Conservation (phyloP, 2,797 vertebrate species). For the Esox lucius region DNA sequence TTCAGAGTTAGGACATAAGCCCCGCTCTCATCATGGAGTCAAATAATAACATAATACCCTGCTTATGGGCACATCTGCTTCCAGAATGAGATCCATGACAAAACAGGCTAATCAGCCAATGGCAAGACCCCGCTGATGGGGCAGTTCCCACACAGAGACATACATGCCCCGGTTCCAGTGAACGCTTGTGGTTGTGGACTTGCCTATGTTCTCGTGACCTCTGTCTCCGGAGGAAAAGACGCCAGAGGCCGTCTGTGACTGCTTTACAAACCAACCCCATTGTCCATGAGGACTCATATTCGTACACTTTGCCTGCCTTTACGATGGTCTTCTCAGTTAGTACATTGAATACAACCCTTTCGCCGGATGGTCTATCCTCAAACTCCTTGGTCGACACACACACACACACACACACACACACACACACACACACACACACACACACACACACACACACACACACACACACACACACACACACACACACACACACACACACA, state of each 20-base stretch:
- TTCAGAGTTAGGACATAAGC: too few species aligned
- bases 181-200: background rate
- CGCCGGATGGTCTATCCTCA: background rate
- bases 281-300: background rate
- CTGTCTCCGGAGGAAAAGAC: background rate
- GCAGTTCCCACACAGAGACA: too few species aligned
- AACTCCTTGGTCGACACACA: background rate
- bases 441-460: slow-evolving; percentile 39
- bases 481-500: background rate
- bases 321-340: too few species aligned
- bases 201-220: background rate
- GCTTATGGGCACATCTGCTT: too few species aligned
- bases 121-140: too few species aligned
- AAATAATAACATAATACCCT: too few species aligned
- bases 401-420: background rate
- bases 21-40: too few species aligned
- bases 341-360: too few species aligned
- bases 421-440: slow-evolving; percentile 28
- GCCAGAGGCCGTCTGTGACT: slow-evolving; percentile 20
- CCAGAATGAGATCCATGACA: too few species aligned
- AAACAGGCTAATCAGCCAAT: too few species aligned
- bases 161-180: background rate
- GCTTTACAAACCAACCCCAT: background rate
- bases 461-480: slow-evolving; percentile 28
- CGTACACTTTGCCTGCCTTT: too few species aligned